phyloP scores from a whole-genome alignment of 2,888 invertebrate genomes.

The Agrilus cyanescens region DNA sequence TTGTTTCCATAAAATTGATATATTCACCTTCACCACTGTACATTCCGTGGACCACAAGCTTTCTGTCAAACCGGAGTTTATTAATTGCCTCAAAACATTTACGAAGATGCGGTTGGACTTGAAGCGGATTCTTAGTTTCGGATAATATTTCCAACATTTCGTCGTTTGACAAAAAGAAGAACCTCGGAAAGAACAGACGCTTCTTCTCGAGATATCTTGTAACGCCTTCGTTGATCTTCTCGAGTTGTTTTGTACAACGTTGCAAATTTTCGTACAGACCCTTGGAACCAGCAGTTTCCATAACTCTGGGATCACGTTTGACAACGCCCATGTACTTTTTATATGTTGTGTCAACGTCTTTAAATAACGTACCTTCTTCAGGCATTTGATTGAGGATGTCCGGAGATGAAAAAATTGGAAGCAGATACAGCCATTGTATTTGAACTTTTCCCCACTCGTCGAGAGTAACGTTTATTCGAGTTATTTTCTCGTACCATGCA shows the following conservation, averaged over 20 bases:
- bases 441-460: conserved; percentile 82
- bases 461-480: conserved; percentile 55
- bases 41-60: conserved; percentile 65
- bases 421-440: conserved; percentile 72
- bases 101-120: conserved; percentile 75
- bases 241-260: conserved; percentile 56
- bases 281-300: conserved; percentile 50
- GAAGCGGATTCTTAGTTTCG: conserved; percentile 73
- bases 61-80: conserved; percentile 57
- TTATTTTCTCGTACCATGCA: conserved; percentile 64
- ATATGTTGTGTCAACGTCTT: conserved; percentile 58
- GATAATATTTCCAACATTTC: conserved; percentile 84
- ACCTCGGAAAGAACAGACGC: conserved; percentile 70
- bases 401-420: conserved; percentile 79
- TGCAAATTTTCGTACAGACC: conserved; percentile 61
- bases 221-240: conserved; percentile 73
- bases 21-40: conserved; percentile 66
- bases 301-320: conserved; percentile 50
- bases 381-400: conserved; percentile 81
- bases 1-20: conserved; percentile 47
- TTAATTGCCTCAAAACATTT: conserved; percentile 83
- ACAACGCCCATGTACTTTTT: conserved; percentile 52
- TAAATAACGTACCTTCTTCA: conserved; percentile 68
- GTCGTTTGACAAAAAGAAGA: conserved; percentile 84
- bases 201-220: conserved; percentile 76